Evolutionary conservation across 2,888 invertebrate species (phyloP).

Genomic region (Perizoma affinitatum): DNA sequence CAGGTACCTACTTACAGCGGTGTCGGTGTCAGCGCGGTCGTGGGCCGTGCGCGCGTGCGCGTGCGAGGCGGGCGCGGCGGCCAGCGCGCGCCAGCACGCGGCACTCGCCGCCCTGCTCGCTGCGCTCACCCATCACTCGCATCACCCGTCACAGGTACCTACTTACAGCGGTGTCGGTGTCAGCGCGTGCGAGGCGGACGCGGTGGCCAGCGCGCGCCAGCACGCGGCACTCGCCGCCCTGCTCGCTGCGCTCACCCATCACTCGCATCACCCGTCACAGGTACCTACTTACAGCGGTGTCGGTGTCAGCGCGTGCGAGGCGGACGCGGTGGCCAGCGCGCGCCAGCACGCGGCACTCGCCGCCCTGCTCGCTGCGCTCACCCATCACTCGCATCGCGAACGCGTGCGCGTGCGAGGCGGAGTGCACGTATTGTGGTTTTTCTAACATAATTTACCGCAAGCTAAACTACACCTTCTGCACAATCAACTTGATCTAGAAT

Average conservation of each 20-base stretch:
- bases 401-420: no score
- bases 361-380: constrained; percentile 86
- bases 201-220: constrained; percentile 62
- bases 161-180: constrained; percentile 56
- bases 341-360: constrained; percentile 78
- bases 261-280: constrained; percentile 51
- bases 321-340: constrained; percentile 64
- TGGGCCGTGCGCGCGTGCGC: constrained; percentile 75
- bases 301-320: constrained; percentile 66
- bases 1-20: constrained; percentile 58
- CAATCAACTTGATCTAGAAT: no score
- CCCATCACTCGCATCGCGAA: constrained; percentile 50
- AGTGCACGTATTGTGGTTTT: background rate
- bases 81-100: constrained; percentile 64
- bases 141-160: constrained; percentile 54
- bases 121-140: constrained; percentile 58
- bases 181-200: constrained; percentile 70
- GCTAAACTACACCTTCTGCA: no score
- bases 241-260: constrained; percentile 77
- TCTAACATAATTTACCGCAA: background rate
- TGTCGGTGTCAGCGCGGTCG: constrained; percentile 66
- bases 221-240: constrained; percentile 86
- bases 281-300: constrained; percentile 54
- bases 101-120: constrained; percentile 88
- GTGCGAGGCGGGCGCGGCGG: constrained; percentile 70